Evolutionary conservation across 2,113 vertebrate genomes (phyloP).

Genomic region (Rostratula benghalensis): DNA sequence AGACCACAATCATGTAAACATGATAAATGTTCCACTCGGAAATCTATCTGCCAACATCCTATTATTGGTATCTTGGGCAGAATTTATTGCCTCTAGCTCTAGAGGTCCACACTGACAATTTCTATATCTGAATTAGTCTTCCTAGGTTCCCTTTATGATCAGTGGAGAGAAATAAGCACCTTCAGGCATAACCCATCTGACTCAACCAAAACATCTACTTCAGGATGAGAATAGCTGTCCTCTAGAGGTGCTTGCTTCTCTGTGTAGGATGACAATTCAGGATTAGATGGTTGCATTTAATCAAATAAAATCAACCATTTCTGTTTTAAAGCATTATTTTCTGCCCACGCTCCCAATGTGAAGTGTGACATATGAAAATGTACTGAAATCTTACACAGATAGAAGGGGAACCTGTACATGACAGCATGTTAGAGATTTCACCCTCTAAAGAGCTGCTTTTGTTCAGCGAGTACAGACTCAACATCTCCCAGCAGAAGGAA

Average conservation of each 20-base stretch:
- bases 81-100: not conserved
- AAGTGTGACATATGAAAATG: not conserved
- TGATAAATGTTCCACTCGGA: not conserved
- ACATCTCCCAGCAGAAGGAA: not conserved
- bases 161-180: not conserved
- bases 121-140: not conserved
- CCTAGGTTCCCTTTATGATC: not conserved
- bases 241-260: not conserved
- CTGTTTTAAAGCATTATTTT: not conserved
- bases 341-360: fast-evolving
- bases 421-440: not conserved
- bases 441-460: not conserved
- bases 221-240: not conserved
- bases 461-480: not conserved
- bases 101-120: not conserved
- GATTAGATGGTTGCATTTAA: not conserved
- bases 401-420: not conserved
- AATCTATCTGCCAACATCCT: not conserved
- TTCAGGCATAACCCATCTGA: not conserved
- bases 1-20: not conserved
- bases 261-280: not conserved
- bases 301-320: not conserved
- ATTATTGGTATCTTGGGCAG: not conserved
- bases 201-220: not conserved
- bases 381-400: not conserved